Evolutionary conservation across 2,113 vertebrate species (phyloP).

Genomic region (Ancistrus triradiatus): DNA sequence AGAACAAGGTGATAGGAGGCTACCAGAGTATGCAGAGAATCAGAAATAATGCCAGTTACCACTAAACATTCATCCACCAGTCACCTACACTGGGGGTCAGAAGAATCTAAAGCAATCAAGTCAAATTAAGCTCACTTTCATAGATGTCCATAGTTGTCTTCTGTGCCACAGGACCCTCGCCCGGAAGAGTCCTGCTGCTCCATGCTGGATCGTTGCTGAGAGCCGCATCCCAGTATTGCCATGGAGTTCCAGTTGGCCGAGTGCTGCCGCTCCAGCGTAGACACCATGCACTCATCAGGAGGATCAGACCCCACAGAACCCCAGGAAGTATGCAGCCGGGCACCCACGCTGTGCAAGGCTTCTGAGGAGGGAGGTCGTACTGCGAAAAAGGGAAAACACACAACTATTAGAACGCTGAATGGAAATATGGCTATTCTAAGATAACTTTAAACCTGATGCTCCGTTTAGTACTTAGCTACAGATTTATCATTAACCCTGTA

Average conservation of each 20-base stretch:
- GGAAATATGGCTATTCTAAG: background rate
- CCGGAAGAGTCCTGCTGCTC: conserved; percentile 55
- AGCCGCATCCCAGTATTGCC: conserved; percentile 58
- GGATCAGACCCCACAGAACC: conserved; percentile 57
- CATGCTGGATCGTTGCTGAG: conserved; percentile 60
- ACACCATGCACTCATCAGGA: conserved; percentile 71
- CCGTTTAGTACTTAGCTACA: background rate
- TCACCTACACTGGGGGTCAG: too few relatives aligned
- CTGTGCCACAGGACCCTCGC: conserved; percentile 57
- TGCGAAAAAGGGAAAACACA: conserved; percentile 32
- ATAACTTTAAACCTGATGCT: background rate
- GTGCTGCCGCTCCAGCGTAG: conserved; percentile 69
- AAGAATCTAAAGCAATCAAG: too few relatives aligned
- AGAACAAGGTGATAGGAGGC: too few relatives aligned
- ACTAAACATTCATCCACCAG: too few relatives aligned
- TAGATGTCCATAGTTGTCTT: conserved; percentile 59
- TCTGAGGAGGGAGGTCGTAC: conserved; percentile 53
- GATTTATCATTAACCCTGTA: background rate
- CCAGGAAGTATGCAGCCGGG: conserved; percentile 65
- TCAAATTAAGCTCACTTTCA: conserved; percentile 56
- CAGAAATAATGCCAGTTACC: too few relatives aligned
- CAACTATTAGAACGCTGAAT: background rate
- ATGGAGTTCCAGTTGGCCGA: conserved; percentile 65
- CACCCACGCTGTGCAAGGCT: conserved; percentile 55
- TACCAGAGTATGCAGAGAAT: too few relatives aligned